Evolutionary conservation across 2,888 invertebrate genomes (phyloP).

Genomic region (Zeuzera pyrina): DNA sequence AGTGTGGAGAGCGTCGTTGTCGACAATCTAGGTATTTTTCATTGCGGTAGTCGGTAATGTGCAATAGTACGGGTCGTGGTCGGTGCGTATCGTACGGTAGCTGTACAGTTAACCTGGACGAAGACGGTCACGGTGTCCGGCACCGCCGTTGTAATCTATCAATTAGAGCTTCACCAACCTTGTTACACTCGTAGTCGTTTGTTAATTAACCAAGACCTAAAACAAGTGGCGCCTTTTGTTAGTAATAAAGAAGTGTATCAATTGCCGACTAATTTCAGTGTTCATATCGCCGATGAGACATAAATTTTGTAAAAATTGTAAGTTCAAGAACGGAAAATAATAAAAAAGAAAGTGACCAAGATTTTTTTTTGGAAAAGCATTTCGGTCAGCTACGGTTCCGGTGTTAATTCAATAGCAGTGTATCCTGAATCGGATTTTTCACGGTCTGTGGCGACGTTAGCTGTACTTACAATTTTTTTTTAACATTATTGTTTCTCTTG

Average conservation of each 20-base stretch:
- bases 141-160: slow-evolving; percentile 47
- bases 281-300: background rate
- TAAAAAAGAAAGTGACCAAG: slow-evolving; percentile 16
- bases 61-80: slow-evolving; percentile 21
- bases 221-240: slow-evolving; percentile 27
- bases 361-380: slow-evolving; percentile 17
- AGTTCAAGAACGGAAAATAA: slow-evolving; percentile 25
- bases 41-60: slow-evolving; percentile 46
- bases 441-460: slow-evolving; percentile 33
- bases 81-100: slow-evolving; percentile 49
- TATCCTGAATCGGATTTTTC: slow-evolving; percentile 35
- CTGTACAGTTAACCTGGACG: slow-evolving; percentile 56
- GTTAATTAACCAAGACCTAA: slow-evolving; percentile 29
- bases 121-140: slow-evolving; percentile 48
- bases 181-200: slow-evolving; percentile 45
- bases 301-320: no score
- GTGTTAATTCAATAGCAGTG: slow-evolving; percentile 36
- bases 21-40: slow-evolving; percentile 41
- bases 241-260: background rate
- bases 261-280: background rate
- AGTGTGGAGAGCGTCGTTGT: slow-evolving; percentile 28
- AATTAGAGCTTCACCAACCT: slow-evolving; percentile 53
- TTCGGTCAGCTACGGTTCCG: slow-evolving; percentile 22
- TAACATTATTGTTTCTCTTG: background rate
- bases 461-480: slow-evolving; percentile 29